phyloP scores from a whole-genome alignment of 2,888 invertebrate genomes.

The Protonemura montana region DNA sequence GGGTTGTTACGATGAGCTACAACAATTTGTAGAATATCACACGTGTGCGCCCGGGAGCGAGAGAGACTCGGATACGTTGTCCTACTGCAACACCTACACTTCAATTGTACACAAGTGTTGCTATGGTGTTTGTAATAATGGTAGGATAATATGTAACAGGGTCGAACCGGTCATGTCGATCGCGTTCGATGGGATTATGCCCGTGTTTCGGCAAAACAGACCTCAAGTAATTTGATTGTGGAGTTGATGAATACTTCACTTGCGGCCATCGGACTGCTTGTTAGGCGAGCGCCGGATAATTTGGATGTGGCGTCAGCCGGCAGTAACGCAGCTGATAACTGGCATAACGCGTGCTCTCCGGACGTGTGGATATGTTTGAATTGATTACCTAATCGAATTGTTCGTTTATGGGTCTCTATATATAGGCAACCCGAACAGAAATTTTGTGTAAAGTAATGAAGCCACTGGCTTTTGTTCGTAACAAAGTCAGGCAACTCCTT shows the following conservation, averaged over 20 bases:
- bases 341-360: neutral
- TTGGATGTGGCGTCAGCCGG: neutral
- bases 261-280: neutral
- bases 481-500: neutral
- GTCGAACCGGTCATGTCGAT: neutral
- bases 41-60: slow-evolving; percentile 42
- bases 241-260: slow-evolving; percentile 23
- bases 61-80: slow-evolving; percentile 42
- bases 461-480: neutral
- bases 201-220: slow-evolving; percentile 17
- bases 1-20: slow-evolving; percentile 17
- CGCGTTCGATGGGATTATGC: neutral
- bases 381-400: neutral
- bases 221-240: slow-evolving; percentile 37
- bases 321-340: neutral
- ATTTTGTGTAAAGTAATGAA: neutral
- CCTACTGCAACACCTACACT: slow-evolving; percentile 47
- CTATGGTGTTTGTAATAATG: slow-evolving; percentile 14
- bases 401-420: neutral
- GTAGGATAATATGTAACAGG: neutral
- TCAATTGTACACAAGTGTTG: slow-evolving; percentile 16
- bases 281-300: neutral
- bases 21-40: slow-evolving; percentile 43
- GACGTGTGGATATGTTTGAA: neutral
- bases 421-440: neutral